Evolutionary conservation across 2,113 vertebrate species (phyloP).

Genomic region (Ptyas mucosa): DNA sequence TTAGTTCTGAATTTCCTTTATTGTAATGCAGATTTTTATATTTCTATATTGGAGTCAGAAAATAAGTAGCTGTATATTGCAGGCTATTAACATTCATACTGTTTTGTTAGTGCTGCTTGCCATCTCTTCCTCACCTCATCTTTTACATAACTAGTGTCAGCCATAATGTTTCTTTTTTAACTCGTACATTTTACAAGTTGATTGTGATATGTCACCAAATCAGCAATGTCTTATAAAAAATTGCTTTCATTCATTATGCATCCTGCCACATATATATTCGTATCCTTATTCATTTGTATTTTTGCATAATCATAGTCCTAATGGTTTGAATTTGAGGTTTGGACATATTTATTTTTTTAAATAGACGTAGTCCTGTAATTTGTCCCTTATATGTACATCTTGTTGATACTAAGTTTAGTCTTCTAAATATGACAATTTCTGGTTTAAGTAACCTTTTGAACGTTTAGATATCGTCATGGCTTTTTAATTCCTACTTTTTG

Average conservation of each 20-base stretch:
- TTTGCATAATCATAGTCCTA: background rate
- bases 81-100: background rate
- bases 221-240: background rate
- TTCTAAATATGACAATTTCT: conserved; percentile 17
- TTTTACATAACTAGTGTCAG: background rate
- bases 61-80: background rate
- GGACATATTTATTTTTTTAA: background rate
- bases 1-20: background rate
- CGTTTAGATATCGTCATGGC: conserved; percentile 17
- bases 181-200: background rate
- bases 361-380: conserved; percentile 7
- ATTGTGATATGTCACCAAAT: background rate
- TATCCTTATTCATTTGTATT: background rate
- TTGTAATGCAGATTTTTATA: background rate
- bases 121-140: background rate
- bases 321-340: background rate
- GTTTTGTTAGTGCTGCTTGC: background rate
- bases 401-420: background rate
- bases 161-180: background rate
- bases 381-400: conserved; percentile 22
- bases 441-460: conserved; percentile 27
- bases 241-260: background rate
- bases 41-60: background rate
- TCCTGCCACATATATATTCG: background rate
- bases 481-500: conserved; percentile 29